These are phyloP conservation scores for Catostomus latipinnis DNA, from an alignment of 2,797 vertebrate species.

Conservation along the genomic window DNA sequence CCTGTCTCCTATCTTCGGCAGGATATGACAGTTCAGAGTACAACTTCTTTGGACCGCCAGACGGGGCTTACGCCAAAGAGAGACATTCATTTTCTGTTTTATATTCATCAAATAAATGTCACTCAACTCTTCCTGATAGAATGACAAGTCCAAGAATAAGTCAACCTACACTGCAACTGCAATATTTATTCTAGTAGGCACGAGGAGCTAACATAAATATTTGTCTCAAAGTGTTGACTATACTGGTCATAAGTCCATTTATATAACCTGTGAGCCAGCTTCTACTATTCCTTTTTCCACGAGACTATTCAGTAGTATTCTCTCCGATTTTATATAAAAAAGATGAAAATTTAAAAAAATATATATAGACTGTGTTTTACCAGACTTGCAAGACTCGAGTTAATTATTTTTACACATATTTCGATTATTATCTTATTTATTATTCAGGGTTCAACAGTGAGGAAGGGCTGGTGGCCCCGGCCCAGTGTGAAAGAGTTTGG, in stretches of 20 bases:
- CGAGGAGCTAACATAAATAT: slow-evolving; percentile 53
- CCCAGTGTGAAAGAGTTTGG: no score
- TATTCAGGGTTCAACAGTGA: no score
- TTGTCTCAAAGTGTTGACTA: slow-evolving; percentile 46
- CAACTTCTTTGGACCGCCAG: no score
- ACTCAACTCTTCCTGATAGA: background rate
- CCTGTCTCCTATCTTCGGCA: no score
- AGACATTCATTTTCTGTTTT: no score
- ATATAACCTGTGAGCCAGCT: slow-evolving; percentile 41
- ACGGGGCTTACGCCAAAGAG: no score
- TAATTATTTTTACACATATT: background rate
- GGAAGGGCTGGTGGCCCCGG: no score
- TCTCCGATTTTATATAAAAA: slow-evolving; percentile 12
- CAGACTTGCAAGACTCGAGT: background rate
- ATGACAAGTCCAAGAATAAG: slow-evolving; percentile 45
- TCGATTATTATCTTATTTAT: no score
- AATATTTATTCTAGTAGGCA: slow-evolving; percentile 54
- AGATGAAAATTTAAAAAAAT: background rate
- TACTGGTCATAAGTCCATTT: slow-evolving; percentile 40
- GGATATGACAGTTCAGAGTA: no score
- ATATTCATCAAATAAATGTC: no score
- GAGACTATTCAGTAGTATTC: slow-evolving; percentile 20
- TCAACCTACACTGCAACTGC: slow-evolving; percentile 45
- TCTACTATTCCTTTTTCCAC: slow-evolving; percentile 39
- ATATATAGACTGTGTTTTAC: background rate